Evolutionary conservation across 2,113 vertebrate species (phyloP).

Genomic region (Rhagologus leucostigma): DNA sequence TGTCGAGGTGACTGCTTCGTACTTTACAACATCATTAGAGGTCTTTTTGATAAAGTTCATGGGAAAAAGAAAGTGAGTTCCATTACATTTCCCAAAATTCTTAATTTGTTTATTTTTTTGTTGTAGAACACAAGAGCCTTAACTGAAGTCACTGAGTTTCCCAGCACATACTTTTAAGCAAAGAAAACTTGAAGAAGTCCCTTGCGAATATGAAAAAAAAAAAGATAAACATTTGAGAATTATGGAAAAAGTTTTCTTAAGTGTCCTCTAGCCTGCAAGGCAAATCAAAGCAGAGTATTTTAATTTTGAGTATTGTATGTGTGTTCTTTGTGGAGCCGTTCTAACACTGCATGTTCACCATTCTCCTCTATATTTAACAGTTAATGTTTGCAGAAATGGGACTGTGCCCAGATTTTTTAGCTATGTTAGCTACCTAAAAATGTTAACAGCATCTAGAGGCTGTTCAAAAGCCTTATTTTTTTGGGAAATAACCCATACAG

Average conservation of each 20-base stretch:
- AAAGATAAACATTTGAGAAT: not conserved
- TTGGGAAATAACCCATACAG: not conserved
- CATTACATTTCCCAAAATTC: not conserved
- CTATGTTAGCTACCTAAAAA: not conserved
- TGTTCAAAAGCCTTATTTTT: not conserved
- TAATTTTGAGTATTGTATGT: fast-evolving
- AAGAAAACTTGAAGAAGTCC: not conserved
- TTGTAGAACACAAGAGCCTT: not conserved
- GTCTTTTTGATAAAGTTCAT: not conserved
- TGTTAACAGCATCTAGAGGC: not conserved
- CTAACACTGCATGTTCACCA: not conserved
- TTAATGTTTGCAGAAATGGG: not conserved
- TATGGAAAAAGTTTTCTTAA: not conserved
- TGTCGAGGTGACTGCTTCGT: not conserved
- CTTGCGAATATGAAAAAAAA: not conserved
- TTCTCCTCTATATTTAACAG: not conserved
- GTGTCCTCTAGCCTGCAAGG: not conserved
- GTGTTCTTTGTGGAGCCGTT: not conserved
- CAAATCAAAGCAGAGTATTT: not conserved
- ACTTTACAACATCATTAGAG: not conserved
- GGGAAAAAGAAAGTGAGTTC: not conserved
- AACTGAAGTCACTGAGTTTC: not conserved
- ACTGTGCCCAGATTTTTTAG: not conserved
- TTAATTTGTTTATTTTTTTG: not conserved
- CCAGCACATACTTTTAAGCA: not conserved